Base-by-base conservation (phyloP, 2,113 vertebrate genomes). In the Crotalus horridus region DNA sequence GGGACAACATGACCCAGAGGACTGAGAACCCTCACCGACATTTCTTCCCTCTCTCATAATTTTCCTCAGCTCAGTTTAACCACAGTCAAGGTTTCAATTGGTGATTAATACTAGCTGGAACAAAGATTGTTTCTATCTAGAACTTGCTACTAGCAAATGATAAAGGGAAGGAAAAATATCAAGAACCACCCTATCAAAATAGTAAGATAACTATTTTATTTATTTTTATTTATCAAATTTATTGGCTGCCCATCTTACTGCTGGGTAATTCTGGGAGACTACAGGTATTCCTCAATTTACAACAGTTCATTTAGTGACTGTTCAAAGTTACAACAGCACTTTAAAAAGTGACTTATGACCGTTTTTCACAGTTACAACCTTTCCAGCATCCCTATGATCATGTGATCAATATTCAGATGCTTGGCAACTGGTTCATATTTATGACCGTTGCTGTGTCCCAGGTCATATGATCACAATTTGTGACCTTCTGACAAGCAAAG, bases 161-260 rank as follows among this genome's bases (percentile, higher is more conserved):
- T 90, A 94, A 59, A 90, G 61, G 43, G 91, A 90, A 87, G 46
- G 26, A 91, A 56, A 85, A 56, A 24, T 85, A 56, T 33, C 12
- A 90, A 23, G 26, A 64, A 90, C 88, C 39, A 74, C 5, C n/a
- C 13, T 74, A 20, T 39, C 69, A 74, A 2, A 43, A 85, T 43
- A 24, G n/a, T n/a, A n/a, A n/a, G n/a, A n/a, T n/a, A n/a, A 43
- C 29, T 61, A 61, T 61, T 61, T 61, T 4, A 61, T 29, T 64
- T 64, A 64, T 64, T 64, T 64, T 64, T 29, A 64, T 64, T 29
- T 29, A 29, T 64, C 61, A 64, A 12, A 29, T 64, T 64, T 64
- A 64, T 64, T 64, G 61, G 61, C 61, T 4, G 26, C 26, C 26
- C 61, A 64, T 64, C 61, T 29, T 64, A 64, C 11, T 4, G 10